Percentiles rank a stretch among this genome's conserved stretches.
phyloP scores from a whole-genome alignment of 2,113 vertebrate species.

The Pantherophis guttatus region DNA sequence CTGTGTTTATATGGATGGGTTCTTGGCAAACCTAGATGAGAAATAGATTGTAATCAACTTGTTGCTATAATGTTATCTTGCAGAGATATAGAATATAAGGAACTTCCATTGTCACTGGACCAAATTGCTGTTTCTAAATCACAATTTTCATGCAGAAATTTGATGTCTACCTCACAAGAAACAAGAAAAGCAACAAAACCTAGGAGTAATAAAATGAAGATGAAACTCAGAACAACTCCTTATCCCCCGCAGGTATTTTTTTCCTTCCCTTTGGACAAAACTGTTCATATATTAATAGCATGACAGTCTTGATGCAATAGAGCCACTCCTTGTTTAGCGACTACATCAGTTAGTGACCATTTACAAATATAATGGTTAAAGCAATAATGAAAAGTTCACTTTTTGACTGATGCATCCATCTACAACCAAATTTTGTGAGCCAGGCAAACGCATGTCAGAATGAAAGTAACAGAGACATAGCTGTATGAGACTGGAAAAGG shows the following conservation, averaged over 20 bases:
- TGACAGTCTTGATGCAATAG: not conserved
- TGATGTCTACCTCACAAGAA: conserved; percentile 80
- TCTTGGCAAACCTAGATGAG: not conserved
- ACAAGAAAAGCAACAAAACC: conserved; percentile 80
- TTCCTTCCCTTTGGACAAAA: not conserved
- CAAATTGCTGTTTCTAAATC: conserved; percentile 77
- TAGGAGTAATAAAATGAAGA: conserved; percentile 80
- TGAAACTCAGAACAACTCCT: conserved; percentile 80
- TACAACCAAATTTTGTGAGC: not conserved
- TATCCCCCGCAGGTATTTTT: conserved; percentile 81
- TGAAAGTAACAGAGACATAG: not conserved
- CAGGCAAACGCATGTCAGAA: not conserved
- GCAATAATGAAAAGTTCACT: not conserved
- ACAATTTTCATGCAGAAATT: conserved; percentile 76
- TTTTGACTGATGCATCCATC: not conserved
- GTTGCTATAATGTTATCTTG: conserved; percentile 36
- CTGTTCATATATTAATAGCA: not conserved
- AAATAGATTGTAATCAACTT: not conserved
- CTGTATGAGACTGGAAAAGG: not conserved
- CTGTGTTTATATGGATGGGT: not conserved
- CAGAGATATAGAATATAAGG: conserved; percentile 89
- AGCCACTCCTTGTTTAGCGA: not conserved
- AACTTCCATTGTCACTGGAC: conserved; percentile 87
- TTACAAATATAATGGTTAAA: not conserved
- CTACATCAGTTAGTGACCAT: not conserved